phyloP scores from a whole-genome alignment of 1,140 invertebrate genomes.

The Acromyrmex heyeri region DNA sequence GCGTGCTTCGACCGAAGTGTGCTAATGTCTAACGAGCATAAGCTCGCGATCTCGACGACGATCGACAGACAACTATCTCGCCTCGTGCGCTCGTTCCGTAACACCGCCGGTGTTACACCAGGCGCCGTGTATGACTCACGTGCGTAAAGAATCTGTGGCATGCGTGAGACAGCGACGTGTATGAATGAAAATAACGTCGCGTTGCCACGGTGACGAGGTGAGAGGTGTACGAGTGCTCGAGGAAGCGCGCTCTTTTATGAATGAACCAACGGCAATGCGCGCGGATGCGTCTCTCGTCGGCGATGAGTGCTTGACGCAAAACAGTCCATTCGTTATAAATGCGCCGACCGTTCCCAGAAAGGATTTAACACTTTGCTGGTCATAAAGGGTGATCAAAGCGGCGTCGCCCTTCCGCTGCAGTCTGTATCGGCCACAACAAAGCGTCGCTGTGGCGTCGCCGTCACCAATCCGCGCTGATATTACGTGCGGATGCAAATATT shows the following conservation, averaged over 20 bases:
- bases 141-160: constrained; percentile 46
- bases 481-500: constrained; percentile 20
- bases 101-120: neutral
- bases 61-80: constrained; percentile 6
- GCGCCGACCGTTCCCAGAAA: neutral
- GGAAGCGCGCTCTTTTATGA: constrained; percentile 66
- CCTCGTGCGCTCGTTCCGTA: constrained; percentile 14
- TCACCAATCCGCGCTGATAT: neutral
- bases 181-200: constrained; percentile 72
- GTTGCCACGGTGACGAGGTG: constrained; percentile 61
- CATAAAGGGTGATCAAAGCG: constrained; percentile 60
- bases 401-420: constrained; percentile 14
- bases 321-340: constrained; percentile 8
- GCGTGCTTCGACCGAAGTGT: neutral
- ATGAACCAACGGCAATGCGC: constrained; percentile 60
- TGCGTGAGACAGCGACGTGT: constrained; percentile 50
- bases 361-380: constrained; percentile 46
- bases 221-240: constrained; percentile 50
- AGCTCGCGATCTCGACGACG: constrained; percentile 22
- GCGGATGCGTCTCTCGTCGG: neutral
- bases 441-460: neutral
- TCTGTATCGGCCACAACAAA: constrained; percentile 37
- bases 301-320: constrained; percentile 16
- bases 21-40: neutral
- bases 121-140: constrained; percentile 59